These are phyloP conservation scores for Phylloscopus whistleri DNA, from an alignment of 2,113 vertebrate genomes.

Conservation along the genomic window DNA sequence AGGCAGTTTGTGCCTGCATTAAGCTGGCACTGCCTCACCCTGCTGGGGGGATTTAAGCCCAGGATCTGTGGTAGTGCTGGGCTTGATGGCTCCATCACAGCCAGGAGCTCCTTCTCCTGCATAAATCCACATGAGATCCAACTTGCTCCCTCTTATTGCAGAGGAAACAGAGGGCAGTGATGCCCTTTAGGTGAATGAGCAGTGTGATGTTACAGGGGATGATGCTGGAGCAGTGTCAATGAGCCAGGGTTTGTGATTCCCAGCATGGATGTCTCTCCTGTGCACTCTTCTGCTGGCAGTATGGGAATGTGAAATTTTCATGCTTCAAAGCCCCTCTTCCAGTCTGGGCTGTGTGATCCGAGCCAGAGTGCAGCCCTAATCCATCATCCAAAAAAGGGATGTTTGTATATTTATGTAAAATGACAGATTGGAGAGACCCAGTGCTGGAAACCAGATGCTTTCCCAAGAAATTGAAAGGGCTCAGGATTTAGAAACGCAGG, in stretches of 20 bases:
- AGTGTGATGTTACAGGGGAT: rapidly evolving
- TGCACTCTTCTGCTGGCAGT: neutral
- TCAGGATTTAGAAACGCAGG: neutral
- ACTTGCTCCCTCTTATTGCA: neutral
- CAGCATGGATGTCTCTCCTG: neutral
- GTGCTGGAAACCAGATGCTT: constrained; percentile 63
- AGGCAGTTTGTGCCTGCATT: rapidly evolving
- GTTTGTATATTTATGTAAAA: constrained; percentile 55
- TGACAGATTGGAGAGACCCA: constrained; percentile 20
- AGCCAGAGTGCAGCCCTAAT: constrained; percentile 30
- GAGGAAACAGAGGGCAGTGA: neutral
- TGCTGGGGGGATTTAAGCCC: rapidly evolving
- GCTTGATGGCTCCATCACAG: neutral
- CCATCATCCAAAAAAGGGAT: constrained; percentile 19
- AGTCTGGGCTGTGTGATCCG: neutral
- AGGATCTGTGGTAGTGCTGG: rapidly evolving
- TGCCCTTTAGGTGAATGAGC: neutral
- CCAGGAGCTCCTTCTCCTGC: neutral
- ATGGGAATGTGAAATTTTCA: neutral
- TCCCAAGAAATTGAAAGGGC: constrained; percentile 24
- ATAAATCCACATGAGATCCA: neutral
- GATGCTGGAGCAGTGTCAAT: neutral
- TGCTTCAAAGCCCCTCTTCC: constrained; percentile 27
- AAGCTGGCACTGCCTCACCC: rapidly evolving
- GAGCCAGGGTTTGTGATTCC: neutral